Conservation (phyloP, 2,888 invertebrate species). For the Cinara cedri region DNA sequence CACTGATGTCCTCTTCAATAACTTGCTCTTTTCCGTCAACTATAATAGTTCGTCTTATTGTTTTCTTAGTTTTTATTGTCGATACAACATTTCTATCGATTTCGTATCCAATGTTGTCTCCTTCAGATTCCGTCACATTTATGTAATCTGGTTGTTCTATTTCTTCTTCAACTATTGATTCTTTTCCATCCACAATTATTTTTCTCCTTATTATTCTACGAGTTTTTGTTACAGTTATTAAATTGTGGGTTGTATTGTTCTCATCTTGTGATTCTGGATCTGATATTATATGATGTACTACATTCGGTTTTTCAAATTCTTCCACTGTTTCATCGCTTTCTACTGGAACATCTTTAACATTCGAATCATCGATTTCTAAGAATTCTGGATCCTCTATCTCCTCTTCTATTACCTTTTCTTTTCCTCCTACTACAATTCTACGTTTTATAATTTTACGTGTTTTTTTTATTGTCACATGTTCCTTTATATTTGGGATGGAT, state of each 20-base stretch:
- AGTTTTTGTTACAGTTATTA: background rate
- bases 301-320: too few species aligned
- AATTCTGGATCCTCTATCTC: background rate
- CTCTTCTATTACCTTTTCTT: conserved; percentile 4
- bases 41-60: background rate
- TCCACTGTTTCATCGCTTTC: too few species aligned
- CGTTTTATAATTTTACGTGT: background rate
- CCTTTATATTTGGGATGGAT: background rate
- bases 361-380: background rate
- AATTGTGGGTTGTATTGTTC: too few species aligned
- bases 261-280: background rate
- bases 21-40: background rate
- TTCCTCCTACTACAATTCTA: background rate
- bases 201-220: too few species aligned
- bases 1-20: too few species aligned
- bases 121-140: background rate
- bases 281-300: too few species aligned
- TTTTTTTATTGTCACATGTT: background rate
- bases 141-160: too few species aligned
- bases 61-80: background rate
- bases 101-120: background rate
- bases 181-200: too few species aligned
- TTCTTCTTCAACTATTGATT: too few species aligned
- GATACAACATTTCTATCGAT: background rate
- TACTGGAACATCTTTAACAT: too few species aligned